Conservation (phyloP, 2,113 vertebrate species). For the Sorex araneus region DNA sequence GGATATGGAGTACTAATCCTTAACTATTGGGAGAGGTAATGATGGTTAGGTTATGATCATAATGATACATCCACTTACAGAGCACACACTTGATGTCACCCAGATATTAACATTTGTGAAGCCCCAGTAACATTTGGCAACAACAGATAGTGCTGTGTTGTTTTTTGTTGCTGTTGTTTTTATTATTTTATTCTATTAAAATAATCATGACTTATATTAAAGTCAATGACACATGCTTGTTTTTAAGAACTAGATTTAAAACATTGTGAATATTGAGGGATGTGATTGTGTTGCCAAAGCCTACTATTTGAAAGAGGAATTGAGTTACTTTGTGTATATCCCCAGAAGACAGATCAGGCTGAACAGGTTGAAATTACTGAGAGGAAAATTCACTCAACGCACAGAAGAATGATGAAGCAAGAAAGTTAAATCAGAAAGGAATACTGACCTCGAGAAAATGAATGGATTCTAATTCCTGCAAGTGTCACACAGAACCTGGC, state of each 20-base stretch:
- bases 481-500: not conserved
- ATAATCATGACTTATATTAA: not conserved
- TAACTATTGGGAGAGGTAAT: not conserved
- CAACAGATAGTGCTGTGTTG: conserved; percentile 41
- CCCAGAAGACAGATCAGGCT: not conserved
- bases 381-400: not conserved
- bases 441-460: not conserved
- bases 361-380: not conserved
- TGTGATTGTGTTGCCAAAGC: not conserved
- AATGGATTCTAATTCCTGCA: not conserved
- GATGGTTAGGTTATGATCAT: not conserved
- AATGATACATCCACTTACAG: not conserved
- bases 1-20: not conserved
- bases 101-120: not conserved
- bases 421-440: not conserved
- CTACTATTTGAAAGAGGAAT: conserved; percentile 10
- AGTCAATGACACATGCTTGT: not conserved
- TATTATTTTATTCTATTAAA: not conserved
- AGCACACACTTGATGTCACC: too few species aligned
- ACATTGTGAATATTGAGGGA: not conserved
- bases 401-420: not conserved
- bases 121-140: conserved; percentile 5
- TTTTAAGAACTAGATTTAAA: not conserved
- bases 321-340: not conserved
- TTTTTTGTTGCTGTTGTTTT: not conserved